Conservation (phyloP, 2,888 invertebrate genomes). For the Torymus tubicola region DNA sequence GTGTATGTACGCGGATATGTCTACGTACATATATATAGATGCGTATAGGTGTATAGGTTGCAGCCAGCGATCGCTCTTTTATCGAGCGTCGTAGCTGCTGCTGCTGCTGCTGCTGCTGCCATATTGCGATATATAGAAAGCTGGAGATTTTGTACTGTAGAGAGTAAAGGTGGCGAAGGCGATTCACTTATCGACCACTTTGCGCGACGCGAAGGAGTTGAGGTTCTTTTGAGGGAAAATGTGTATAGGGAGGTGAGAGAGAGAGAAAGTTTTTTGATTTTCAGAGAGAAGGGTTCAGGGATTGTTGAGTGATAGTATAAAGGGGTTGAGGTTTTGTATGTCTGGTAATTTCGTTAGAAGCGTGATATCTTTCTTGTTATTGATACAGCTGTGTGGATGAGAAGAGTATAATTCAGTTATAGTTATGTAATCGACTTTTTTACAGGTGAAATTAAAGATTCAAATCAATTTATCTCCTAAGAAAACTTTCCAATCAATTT, state of each 20-base stretch:
- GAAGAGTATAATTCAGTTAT: too few relatives aligned
- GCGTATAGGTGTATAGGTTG: background rate
- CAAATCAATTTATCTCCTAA: too few relatives aligned
- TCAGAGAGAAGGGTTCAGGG: too few relatives aligned
- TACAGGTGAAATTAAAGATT: too few relatives aligned
- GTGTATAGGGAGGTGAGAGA: too few relatives aligned
- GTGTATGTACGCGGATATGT: background rate
- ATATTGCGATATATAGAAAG: slow-evolving; percentile 43
- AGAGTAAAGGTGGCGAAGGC: background rate
- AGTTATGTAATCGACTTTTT: too few relatives aligned
- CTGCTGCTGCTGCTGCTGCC: background rate
- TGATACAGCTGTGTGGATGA: background rate
- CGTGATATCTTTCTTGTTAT: too few relatives aligned
- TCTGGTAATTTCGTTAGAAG: slow-evolving; percentile 18
- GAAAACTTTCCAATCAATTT: too few relatives aligned
- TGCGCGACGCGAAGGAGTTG: slow-evolving; percentile 4
- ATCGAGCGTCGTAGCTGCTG: slow-evolving; percentile 29
- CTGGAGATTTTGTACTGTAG: slow-evolving; percentile 41
- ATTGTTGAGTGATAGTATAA: too few relatives aligned
- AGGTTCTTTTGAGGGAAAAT: background rate
- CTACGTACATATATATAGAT: background rate
- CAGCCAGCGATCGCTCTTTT: slow-evolving; percentile 44
- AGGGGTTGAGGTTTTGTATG: slow-evolving; percentile 23
- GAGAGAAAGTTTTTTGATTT: too few relatives aligned
- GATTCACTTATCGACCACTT: slow-evolving; percentile 55